These are phyloP conservation scores for Limosa lapponica DNA, from an alignment of 2,797 vertebrate genomes.

Conservation along the genomic window DNA sequence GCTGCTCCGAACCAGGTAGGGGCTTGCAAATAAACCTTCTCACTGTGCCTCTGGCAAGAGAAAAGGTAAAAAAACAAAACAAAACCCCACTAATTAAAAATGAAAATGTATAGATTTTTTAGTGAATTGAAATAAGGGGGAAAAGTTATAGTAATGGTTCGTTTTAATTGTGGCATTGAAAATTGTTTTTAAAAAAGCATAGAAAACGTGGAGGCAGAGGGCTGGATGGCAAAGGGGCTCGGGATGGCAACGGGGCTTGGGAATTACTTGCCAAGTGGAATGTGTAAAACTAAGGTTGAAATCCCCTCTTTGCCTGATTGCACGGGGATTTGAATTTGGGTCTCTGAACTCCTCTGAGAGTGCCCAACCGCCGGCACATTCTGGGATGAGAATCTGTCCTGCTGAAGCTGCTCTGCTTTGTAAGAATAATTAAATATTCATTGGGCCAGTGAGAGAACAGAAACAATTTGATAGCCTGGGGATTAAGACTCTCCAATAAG, in stretches of 20 bases:
- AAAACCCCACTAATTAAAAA: not conserved
- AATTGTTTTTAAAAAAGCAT: not conserved
- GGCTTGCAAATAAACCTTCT: not conserved
- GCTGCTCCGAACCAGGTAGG: not conserved
- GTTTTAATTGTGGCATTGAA: not conserved
- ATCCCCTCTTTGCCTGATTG: conserved; percentile 60
- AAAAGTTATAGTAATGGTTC: not conserved
- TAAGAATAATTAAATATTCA: conserved; percentile 75
- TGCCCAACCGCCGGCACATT: conserved; percentile 58
- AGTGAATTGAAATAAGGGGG: not conserved
- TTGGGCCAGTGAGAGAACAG: conserved; percentile 72
- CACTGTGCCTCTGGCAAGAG: not conserved
- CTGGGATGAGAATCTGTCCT: conserved; percentile 69
- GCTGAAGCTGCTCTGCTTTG: conserved; percentile 72
- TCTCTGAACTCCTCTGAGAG: conserved; percentile 69
- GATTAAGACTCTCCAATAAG: conserved; percentile 65
- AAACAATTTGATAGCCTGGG: conserved; percentile 72
- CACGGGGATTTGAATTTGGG: conserved; percentile 68
- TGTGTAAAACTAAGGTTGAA: conserved; percentile 61
- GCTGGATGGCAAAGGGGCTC: not conserved
- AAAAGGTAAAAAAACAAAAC: not conserved
- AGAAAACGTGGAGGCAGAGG: not conserved
- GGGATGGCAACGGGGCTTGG: not conserved
- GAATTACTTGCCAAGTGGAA: conserved; percentile 33
- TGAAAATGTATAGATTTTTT: not conserved